Conservation (phyloP, 2,113 vertebrate genomes). For the Tenebrosternarchus preto region DNA sequence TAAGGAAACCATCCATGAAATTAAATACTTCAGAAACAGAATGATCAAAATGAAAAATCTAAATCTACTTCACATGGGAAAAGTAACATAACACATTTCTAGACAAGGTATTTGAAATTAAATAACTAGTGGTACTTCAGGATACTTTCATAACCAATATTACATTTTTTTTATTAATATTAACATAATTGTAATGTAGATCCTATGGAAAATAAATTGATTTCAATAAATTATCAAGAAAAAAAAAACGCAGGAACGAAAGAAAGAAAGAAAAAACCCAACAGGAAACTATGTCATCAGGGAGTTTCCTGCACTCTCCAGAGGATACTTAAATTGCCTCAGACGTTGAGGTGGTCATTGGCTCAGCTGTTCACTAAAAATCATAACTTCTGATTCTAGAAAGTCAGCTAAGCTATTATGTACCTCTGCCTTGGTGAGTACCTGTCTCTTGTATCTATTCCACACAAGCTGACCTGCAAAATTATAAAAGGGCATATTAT, state of each 20-base stretch:
- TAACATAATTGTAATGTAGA: too few species aligned
- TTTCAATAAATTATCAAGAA: neutral
- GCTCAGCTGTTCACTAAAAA: neutral
- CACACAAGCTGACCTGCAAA: neutral
- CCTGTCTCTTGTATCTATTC: neutral
- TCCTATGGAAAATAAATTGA: neutral
- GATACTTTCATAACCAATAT: too few species aligned
- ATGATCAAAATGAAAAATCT: too few species aligned
- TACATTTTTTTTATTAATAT: too few species aligned
- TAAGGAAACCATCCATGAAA: too few species aligned
- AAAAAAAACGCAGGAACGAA: neutral
- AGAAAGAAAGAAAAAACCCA: neutral
- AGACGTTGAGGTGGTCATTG: neutral
- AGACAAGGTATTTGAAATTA: too few species aligned
- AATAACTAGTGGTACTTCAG: too few species aligned
- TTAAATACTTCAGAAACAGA: too few species aligned
- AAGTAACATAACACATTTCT: too few species aligned
- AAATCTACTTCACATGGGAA: too few species aligned
- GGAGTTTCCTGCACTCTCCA: conserved; percentile 9
- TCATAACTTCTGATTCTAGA: too few species aligned
- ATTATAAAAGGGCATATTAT: neutral
- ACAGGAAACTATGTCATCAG: conserved; percentile 19
- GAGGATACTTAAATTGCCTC: conserved; percentile 13
- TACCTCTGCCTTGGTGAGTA: conserved; percentile 40
- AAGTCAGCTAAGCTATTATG: conserved; percentile 26